Base-by-base conservation (phyloP, 1,140 invertebrate genomes). In the Liolophura sinensis region DNA sequence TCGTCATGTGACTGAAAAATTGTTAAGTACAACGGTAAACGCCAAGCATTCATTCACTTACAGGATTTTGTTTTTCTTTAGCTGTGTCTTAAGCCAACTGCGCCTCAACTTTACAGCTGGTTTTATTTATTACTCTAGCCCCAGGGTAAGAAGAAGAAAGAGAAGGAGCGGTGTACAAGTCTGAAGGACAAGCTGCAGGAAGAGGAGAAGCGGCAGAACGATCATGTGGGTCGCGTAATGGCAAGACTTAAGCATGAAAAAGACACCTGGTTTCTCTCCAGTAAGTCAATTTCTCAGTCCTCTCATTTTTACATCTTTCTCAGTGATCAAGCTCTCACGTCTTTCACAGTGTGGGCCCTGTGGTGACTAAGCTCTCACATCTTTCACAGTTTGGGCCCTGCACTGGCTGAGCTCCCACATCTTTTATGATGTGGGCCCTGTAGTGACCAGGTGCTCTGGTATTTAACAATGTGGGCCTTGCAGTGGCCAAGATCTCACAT, bases 171-270 rank as follows among this genome's bases (percentile, higher is more conserved):
- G 24, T 82, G 79, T 60, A 74, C 67, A 55, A 72, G 68, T 40
- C 65, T 99, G 22, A 92, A 96, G 69, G 94, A 97, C 58, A 98
- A 98, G 82, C 84, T 99, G 9, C 91, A 92, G 78, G 96, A 99
- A 70, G 97, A 99, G 85, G 91, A 92, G 67, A 92, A 91, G 64
- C 92, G 93, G 64, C 97, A 99, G 80, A 89, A 91, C 62, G 95
- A 98, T 73, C 97, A 99, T 86, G 94, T 96, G 15, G 90, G 93
- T 62, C 90, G 92, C 81, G 93, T 93, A n/a, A 86, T 89, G 70
- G 88, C 88, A n/a, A 86, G 91, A 73, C 83, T 93, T 18, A 88
- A 83, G 60, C 89, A 93, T 85, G 95, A 97, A 78, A 96, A 96
- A 79, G 93, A 93, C 22, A 68, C 88, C 25, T 99, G 96, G 96